These are phyloP conservation scores for Eristalis pertinax DNA, from an alignment of 2,888 invertebrate species.

Conservation along the genomic window DNA sequence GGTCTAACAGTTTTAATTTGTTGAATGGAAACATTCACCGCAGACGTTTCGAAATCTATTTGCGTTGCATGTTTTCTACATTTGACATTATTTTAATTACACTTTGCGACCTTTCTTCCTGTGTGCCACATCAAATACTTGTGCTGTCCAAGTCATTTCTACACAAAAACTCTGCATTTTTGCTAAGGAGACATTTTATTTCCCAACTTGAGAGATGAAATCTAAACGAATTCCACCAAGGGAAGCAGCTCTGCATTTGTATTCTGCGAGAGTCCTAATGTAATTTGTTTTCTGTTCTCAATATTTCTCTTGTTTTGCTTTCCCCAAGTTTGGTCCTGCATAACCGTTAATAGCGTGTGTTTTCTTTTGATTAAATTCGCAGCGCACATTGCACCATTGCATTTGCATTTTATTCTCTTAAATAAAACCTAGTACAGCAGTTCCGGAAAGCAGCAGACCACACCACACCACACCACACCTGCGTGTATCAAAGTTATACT, in stretches of 20 bases:
- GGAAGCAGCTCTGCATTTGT: not conserved
- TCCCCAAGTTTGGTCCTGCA: not conserved
- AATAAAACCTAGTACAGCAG: not conserved
- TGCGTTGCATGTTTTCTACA: not conserved
- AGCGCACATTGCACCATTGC: conserved; percentile 8
- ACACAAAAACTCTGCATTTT: not conserved
- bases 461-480: not conserved
- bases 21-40: not conserved
- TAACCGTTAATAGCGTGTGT: conserved; percentile 31
- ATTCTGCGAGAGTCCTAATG: conserved; percentile 25
- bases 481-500: conserved; percentile 14
- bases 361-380: conserved; percentile 46
- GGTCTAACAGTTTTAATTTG: not conserved
- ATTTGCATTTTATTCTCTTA: conserved; percentile 12
- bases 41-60: too few relatives aligned
- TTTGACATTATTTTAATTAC: not conserved
- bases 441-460: not conserved
- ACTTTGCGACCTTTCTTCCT: not conserved
- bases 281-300: conserved; percentile 27
- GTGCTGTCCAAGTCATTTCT: not conserved
- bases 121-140: too few relatives aligned
- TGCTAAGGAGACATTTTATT: not conserved
- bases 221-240: not conserved
- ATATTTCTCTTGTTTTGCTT: conserved; percentile 9
- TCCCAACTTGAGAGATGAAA: not conserved